Evolutionary conservation across 2,113 vertebrate genomes (phyloP), one percentile per base, ranked within the genome.

Genomic region (Mohoua ochrocephala): DNA sequence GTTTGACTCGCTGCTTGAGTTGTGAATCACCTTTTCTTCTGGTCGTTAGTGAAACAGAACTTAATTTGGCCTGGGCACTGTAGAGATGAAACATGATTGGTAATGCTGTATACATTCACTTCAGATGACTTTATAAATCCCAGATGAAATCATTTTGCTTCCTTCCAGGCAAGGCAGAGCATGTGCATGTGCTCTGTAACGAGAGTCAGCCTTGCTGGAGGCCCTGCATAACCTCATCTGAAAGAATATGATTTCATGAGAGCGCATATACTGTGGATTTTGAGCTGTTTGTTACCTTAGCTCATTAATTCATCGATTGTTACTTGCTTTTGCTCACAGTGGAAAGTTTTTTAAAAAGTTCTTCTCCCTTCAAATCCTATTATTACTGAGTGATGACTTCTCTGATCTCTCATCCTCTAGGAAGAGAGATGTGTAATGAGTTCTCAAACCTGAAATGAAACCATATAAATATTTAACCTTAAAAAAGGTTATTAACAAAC

Each of bases 61-160:
- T 96, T 93, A 94, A 91, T 94, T 95, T 96, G 95, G 93, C 69
- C 65, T 82, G 85, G 76, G 52, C 60, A 50, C 85, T 57, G 79
- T 54, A 60, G 83, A 83, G 92, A 91, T 89, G 92, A 92, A 90
- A 70, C 79, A n/a, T 47, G 82, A 78, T 63, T 96, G 90, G 90
- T 96, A 86, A 70, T 92, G 75, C 88, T 96, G 95, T 95, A 86
- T 96, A 78, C 79, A 84, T 92, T 92, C 88, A 91, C 52, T 93
- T 95, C 64, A 80, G 90, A 96, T 95, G 95, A 94, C 90, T 96
- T 95, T 92, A 88, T 95, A 96, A 97, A 94, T 80, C 85, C 95
- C 93, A 93, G 90, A 96, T 96, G 96, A 92, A 96, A 92, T 93
- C 1, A 93, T 79, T 88, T 78, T 86, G 39, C 44, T 81, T 86